A percentile compares a stretch with the other conserved stretches of the same genome.
Evolutionary conservation across 1,140 invertebrate species (phyloP).

Genomic region (Lucilia cuprina): DNA sequence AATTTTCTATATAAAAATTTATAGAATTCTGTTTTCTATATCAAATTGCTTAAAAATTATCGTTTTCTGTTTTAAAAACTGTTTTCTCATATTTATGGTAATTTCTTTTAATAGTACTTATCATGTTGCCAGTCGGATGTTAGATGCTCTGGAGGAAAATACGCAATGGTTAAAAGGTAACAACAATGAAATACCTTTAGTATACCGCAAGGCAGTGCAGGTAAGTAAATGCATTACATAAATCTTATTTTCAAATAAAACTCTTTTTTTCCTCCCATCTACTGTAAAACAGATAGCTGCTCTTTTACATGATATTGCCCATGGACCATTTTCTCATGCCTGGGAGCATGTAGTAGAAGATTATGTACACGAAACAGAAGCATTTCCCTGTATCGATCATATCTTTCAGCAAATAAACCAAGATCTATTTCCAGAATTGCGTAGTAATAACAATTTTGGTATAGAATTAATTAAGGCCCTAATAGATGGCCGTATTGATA

Average conservation of each 20-base stretch:
- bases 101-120: conserved; percentile 43
- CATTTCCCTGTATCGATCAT: conserved; percentile 47
- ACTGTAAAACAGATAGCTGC: conserved; percentile 68
- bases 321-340: conserved; percentile 72
- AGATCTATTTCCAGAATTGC: conserved; percentile 42
- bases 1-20: too few species aligned
- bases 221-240: background rate
- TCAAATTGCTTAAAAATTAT: too few species aligned
- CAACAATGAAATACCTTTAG: conserved; percentile 37
- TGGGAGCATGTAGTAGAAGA: conserved; percentile 65
- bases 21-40: too few species aligned
- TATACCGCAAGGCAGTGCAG: conserved; percentile 48
- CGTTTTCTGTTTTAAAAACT: too few species aligned
- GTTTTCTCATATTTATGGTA: background rate
- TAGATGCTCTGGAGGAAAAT: conserved; percentile 48
- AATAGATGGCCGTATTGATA: conserved; percentile 46
- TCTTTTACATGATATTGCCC: conserved; percentile 74
- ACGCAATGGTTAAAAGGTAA: conserved; percentile 32
- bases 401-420: conserved; percentile 44
- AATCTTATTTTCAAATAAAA: background rate
- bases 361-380: conserved; percentile 52
- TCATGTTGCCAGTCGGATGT: conserved; percentile 43
- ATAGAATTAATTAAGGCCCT: conserved; percentile 52
- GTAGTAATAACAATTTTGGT: conserved; percentile 48
- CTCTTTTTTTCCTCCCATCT: background rate